Conservation (phyloP, 2,113 vertebrate species). For the Tragelaphus imberbis region DNA sequence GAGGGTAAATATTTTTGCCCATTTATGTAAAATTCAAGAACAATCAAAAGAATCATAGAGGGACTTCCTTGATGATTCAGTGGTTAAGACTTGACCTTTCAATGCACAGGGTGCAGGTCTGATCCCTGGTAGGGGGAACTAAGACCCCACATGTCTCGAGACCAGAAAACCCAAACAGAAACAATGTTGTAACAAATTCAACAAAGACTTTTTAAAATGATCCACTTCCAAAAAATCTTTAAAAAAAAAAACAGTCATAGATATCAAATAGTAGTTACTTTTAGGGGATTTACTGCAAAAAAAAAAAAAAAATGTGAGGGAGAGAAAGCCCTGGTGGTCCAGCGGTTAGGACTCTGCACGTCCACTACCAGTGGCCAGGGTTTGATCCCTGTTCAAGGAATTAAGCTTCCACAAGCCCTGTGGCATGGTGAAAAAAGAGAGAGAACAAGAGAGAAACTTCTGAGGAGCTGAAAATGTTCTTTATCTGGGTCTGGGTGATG, state of each 20-base stretch:
- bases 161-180: not conserved
- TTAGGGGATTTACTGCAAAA: not conserved
- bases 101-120: not conserved
- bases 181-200: not conserved
- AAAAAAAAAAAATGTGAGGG: not conserved
- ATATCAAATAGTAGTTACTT: not conserved
- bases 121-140: not conserved
- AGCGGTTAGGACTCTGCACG: not conserved
- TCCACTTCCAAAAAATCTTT: not conserved
- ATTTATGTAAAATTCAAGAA: not conserved
- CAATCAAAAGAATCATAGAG: not conserved
- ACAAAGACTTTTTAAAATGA: not conserved
- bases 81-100: not conserved
- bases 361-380: not conserved
- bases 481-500: not conserved
- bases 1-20: not conserved
- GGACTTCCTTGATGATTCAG: not conserved
- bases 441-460: not conserved
- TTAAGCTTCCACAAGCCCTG: not conserved
- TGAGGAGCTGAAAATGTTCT: not conserved
- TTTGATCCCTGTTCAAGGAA: not conserved
- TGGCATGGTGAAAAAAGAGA: not conserved
- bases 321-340: not conserved
- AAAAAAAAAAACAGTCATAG: not conserved
- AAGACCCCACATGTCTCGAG: not conserved